Evolutionary conservation across 2,797 vertebrate genomes (phyloP).

Genomic region (Artibeus jamaicensis): DNA sequence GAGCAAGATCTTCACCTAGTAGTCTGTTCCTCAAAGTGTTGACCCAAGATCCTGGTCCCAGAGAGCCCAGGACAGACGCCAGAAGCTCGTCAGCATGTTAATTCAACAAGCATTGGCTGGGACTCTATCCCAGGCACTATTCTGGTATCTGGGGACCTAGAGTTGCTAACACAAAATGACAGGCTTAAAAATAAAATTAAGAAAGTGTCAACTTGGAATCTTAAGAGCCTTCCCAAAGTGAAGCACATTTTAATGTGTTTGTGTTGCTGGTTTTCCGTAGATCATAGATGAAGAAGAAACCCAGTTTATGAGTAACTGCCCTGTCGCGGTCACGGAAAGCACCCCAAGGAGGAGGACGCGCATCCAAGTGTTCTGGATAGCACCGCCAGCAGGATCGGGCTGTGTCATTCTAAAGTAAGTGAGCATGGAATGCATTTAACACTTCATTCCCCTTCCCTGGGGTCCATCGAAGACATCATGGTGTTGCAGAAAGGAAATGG

Average conservation of each 20-base stretch:
- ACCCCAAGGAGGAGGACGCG: conserved; percentile 94
- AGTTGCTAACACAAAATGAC: conserved; percentile 47
- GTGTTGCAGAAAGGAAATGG: not conserved
- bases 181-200: conserved; percentile 57
- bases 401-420: conserved; percentile 96
- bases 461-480: not conserved
- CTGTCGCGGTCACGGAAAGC: conserved; percentile 96
- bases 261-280: conserved; percentile 80
- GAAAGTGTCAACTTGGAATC: not conserved
- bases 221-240: not conserved
- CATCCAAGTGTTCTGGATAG: conserved; percentile 97
- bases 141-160: not conserved
- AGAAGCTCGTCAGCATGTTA: not conserved
- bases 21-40: not conserved
- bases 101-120: not conserved
- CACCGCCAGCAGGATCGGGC: conserved; percentile 91
- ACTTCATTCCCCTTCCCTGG: not conserved
- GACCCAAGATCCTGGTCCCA: not conserved
- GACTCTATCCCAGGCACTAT: not conserved
- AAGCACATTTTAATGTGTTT: conserved; percentile 45
- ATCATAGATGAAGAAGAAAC: conserved; percentile 98
- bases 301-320: conserved; percentile 98
- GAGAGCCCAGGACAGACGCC: not conserved
- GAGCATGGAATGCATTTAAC: not conserved
- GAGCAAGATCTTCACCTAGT: conserved; percentile 46